Evolutionary conservation across 1,140 invertebrate genomes (phyloP).

Genomic region (Drosophila dunni): DNA sequence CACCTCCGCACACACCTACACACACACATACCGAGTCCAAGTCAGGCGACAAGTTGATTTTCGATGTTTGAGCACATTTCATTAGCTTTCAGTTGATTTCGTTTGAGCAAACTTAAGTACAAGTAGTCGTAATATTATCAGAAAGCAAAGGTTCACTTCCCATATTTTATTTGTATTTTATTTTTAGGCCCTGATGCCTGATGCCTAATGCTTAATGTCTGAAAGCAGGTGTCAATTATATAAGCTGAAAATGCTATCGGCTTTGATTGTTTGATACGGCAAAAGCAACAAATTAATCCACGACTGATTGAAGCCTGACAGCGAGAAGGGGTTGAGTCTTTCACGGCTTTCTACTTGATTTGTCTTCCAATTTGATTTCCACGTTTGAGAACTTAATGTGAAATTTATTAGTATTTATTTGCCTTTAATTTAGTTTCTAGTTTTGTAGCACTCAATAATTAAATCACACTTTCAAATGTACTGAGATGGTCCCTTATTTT

Average conservation of each 20-base stretch:
- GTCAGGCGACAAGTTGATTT: constrained; percentile 44
- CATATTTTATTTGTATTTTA: constrained; percentile 35
- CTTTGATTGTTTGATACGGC: constrained; percentile 24
- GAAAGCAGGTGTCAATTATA: constrained; percentile 62
- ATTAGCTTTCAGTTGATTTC: constrained; percentile 33
- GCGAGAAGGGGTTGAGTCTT: constrained; percentile 4
- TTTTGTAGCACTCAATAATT: constrained; percentile 60
- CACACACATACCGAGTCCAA: neutral
- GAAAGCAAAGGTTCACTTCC: constrained; percentile 35
- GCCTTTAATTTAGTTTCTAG: neutral
- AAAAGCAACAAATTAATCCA: constrained; percentile 36
- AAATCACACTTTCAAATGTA: constrained; percentile 41
- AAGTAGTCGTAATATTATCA: constrained; percentile 51
- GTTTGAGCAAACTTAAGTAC: constrained; percentile 32
- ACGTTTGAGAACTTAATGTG: neutral
- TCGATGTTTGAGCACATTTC: constrained; percentile 42
- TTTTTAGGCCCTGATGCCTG: neutral
- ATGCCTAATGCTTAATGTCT: constrained; percentile 18
- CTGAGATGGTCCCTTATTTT: neutral
- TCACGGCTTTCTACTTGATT: neutral
- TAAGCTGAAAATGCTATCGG: constrained; percentile 20
- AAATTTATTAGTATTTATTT: neutral
- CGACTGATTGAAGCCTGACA: constrained; percentile 22
- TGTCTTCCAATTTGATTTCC: constrained; percentile 4
- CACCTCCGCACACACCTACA: constrained; percentile 36